Evolutionary conservation across 2,113 vertebrate species (phyloP), one percentile per base, ranked within the genome.

Genomic region (Dipodomys ordii): DNA sequence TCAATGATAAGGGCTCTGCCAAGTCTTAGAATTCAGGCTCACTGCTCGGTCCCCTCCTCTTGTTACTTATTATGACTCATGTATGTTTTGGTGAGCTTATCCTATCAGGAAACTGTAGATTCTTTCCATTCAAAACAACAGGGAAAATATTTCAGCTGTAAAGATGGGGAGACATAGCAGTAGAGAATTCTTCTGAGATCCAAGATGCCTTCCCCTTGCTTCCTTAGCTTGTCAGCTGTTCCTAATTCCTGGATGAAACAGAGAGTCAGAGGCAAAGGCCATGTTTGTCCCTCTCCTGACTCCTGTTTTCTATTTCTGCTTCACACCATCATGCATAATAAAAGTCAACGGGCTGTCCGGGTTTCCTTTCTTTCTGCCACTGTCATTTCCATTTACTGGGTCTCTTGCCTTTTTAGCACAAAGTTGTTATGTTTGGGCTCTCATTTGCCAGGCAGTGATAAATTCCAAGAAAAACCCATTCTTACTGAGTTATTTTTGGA

Each of bases 391-490:
- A 90, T 86, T 92, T 86, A 82, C 85, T 88, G 30, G n/a, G 35
- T 84, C 96, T 90, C 69, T 64, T 44, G 90, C 35, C 92, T 97
- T 95, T 96, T 93, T 88, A 96, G 76, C 90, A 97, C 82, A 80
- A 25, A 79, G 46, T 92, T 96, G 94, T 96, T 97, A 76, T 97
- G 77, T 83, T 96, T 95, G 92, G 90, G 93, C 30, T 91, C 72
- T 77, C 86, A 84, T 94, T 94, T 95, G 76, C 93, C 93, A 94
- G 87, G 93, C 90, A 96, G 92, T 93, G 92, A 95, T 93, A 95
- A 97, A 95, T 90, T 97, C 97, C 97, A 97, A 97, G 96, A 97
- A 96, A 97, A 97, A 97, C 95, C 94, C 94, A 96, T 96, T 97
- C 96, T 97, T 96, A 93, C 83, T 97, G 93, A 97, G 86, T 96